Evolutionary conservation across 2,113 vertebrate species (phyloP), one percentile per base, ranked within the genome.

Genomic region (Bolborhynchus lineola): DNA sequence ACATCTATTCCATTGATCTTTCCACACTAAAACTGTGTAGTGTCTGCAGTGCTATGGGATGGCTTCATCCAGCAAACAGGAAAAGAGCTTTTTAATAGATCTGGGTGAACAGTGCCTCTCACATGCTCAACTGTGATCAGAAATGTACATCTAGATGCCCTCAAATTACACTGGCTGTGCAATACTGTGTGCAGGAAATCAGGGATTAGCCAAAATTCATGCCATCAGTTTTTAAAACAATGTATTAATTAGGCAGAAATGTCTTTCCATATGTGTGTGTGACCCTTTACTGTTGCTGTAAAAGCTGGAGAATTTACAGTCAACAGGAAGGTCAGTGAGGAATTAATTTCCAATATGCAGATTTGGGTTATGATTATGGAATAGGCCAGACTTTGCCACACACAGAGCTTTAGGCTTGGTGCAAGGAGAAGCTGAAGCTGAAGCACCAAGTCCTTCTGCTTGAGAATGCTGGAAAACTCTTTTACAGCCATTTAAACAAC

Each of bases 391-490:
- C 68, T 60, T 80, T 81, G 88, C 95, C 85, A 85, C 95, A 92
- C 86, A 88, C 33, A 1, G 65, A 92, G 82, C 71, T 77, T 25
- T 41, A 39, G 77, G 41, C 60, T 69, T 14, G 83, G 69, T 82
- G 83, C 35, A 86, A 82, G 75, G 26, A 90, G 83, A 92, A 49
- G 44, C 79, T 93, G 86, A 69, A 83, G 67, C 77, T 93, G 86
- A 69, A 83, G 67, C 77, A 29, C 37, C n/a, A 46, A 80, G 71
- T 94, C 94, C 91, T 85, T 67, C 86, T 85, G 89, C 76, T 85
- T 91, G 95, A 77, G 91, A 83, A 79, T 44, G 89, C 84, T 93
- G 87, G 75, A 95, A 86, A 72, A 81, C 81, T 96, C 91, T 88
- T 97, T 10, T 84, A 28, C 80, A 92, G 65, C 26, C 83, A 0